Percentiles rank a stretch among this genome's conserved stretches.
Conservation (phyloP, 2,797 vertebrate species). For the Parambassis ranga region DNA sequence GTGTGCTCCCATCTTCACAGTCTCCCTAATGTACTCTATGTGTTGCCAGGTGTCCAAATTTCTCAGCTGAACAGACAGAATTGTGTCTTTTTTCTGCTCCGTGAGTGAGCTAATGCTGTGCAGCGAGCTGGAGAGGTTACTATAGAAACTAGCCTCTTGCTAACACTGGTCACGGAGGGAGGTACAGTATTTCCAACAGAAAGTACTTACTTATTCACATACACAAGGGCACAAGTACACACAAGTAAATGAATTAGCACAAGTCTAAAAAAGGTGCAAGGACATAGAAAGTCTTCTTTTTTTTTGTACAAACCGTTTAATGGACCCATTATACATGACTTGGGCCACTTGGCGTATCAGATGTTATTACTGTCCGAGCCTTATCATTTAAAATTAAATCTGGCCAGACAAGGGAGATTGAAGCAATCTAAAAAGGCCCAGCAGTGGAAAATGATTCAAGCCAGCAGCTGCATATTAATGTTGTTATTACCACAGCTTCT, state of each 20-base stretch:
- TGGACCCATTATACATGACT: constrained; percentile 56
- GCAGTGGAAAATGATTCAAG: constrained; percentile 56
- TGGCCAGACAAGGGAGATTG: constrained; percentile 65
- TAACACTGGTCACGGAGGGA: constrained; percentile 26
- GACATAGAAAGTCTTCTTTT: constrained; percentile 26
- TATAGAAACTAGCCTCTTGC: constrained; percentile 77
- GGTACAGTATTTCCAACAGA: constrained; percentile 9
- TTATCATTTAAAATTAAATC: constrained; percentile 76
- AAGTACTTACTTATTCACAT: neutral
- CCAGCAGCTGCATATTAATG: constrained; percentile 73
- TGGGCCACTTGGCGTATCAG: constrained; percentile 55
- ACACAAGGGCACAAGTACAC: neutral
- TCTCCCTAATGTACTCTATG: constrained; percentile 35
- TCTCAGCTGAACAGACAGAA: constrained; percentile 55
- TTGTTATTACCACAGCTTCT: constrained; percentile 53
- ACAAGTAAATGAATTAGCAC: constrained; percentile 13
- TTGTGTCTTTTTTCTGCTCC: constrained; percentile 62
- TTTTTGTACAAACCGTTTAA: constrained; percentile 49
- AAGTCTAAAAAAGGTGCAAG: constrained; percentile 31
- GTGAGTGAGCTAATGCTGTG: constrained; percentile 70
- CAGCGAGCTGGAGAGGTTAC: constrained; percentile 75
- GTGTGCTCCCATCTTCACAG: neutral
- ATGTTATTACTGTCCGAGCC: constrained; percentile 59
- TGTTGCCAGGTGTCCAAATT: constrained; percentile 60
- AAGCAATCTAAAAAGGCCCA: constrained; percentile 69